These are phyloP conservation scores for Tholera decimalis DNA, from an alignment of 2,888 invertebrate genomes.

Conservation along the genomic window DNA sequence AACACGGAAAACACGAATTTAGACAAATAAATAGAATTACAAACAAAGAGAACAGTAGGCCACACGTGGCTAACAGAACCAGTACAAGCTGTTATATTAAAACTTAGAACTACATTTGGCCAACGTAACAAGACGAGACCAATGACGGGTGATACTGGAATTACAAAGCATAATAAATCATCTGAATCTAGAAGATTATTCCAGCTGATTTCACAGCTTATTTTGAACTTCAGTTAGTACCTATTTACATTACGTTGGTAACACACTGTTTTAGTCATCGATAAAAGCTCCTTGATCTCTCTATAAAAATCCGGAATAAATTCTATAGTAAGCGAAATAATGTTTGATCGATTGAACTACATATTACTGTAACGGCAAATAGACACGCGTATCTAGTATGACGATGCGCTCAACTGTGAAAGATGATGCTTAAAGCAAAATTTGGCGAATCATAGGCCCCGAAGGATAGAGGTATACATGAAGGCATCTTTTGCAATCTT, in stretches of 20 bases:
- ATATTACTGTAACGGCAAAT: too few species aligned
- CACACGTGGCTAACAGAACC: background rate
- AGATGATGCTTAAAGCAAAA: too few species aligned
- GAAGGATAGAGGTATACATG: too few species aligned
- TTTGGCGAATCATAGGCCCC: too few species aligned
- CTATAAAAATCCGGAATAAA: too few species aligned
- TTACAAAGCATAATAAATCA: background rate
- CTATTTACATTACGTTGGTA: slow-evolving; percentile 12
- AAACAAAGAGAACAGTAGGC: slow-evolving; percentile 2
- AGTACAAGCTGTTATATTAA: background rate
- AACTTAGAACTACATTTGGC: background rate
- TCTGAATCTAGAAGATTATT: background rate
- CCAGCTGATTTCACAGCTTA: slow-evolving; percentile 1
- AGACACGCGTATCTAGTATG: too few species aligned
- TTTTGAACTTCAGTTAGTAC: background rate
- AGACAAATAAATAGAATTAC: background rate
- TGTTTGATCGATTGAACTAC: too few species aligned
- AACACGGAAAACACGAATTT: background rate
- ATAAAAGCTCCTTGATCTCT: background rate
- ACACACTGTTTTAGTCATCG: background rate
- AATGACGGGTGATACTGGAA: background rate
- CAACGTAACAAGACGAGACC: background rate
- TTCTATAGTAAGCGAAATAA: too few species aligned
- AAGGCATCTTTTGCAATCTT: too few species aligned
- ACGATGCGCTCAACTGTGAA: too few species aligned